Percentiles rank a stretch among this genome's conserved stretches.
phyloP scores from a whole-genome alignment of 2,888 invertebrate species.

The Rhyacophila evoluta region DNA sequence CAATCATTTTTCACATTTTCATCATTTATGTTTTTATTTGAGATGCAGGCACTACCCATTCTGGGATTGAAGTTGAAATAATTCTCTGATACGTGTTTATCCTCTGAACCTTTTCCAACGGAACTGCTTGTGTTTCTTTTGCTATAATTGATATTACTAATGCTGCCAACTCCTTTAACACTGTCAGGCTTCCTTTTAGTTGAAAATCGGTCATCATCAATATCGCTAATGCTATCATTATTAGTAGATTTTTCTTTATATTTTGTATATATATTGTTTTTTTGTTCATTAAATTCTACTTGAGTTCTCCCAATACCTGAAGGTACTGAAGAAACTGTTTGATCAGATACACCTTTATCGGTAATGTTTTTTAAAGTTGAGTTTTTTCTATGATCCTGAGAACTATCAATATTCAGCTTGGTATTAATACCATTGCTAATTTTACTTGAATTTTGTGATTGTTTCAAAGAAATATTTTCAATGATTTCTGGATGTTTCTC shows the following conservation, averaged over 20 bases:
- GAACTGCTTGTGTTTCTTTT: neutral
- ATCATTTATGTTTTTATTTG: neutral
- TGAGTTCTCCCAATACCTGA: no score
- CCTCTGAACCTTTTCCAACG: neutral
- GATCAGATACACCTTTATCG: neutral
- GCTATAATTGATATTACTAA: neutral
- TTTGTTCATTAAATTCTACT: no score
- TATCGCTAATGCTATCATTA: neutral
- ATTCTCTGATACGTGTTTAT: neutral
- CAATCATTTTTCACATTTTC: neutral
- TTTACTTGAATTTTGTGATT: neutral
- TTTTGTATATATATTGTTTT: no score
- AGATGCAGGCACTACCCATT: neutral
- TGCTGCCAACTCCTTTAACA: neutral
- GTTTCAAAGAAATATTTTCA: conserved; percentile 52
- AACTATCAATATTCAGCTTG: neutral
- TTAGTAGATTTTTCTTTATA: no score
- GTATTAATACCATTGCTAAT: neutral
- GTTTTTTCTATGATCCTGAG: neutral
- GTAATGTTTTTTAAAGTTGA: neutral
- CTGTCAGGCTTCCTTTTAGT: neutral
- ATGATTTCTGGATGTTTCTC: conserved; percentile 59
- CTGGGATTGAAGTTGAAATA: neutral
- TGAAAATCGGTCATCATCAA: conserved; percentile 18
- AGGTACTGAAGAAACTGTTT: neutral